Evolutionary conservation across 2,113 vertebrate genomes (phyloP), one percentile per base, ranked within the genome.

Genomic region (Erinaceus europaeus): DNA sequence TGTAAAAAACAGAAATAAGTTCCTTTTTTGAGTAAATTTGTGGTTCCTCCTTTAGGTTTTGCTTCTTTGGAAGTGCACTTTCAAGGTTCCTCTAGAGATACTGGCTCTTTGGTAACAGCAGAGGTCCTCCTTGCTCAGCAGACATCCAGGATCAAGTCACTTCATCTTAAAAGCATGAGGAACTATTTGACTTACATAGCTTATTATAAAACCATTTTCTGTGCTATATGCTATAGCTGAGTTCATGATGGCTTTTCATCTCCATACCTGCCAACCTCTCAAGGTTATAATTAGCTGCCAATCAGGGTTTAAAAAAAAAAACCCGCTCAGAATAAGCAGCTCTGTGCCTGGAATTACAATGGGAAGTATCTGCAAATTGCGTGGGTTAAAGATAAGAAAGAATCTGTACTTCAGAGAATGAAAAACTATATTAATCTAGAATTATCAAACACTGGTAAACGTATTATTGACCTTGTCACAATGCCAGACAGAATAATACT

Each of bases 111-210:
- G 69, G 59, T 79, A 89, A 92, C 89, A 94, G 81, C 74, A 94
- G 92, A 91, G 91, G 91, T 92, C 95, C 82, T 90, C 82, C 92
- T 94, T 75, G 88, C 75, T 76, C 85, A 93, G 81, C 84, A 62
- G 71, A 64, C 64, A 29, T 87, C 17, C 6, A 44, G 57, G 73
- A 62, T 17, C 13, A 52, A 81, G 89, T n/a, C 76, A 13, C 52
- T 34, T 88, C 64, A 44, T 84, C 42, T 78, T 55, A 27, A 84
- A 65, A 71, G 59, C 17, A 0, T 9, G 25, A 89, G 84, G 68
- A 84, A 40, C 59, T 23, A n/a, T 1, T 18, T 57, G 65, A 78
- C 53, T 86, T 84, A 73, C 72, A 78, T 36, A 52, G 77, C 46
- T 20, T 32, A 71, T 64, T 52, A 50, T 48, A 90, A 80, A 79